Conservation (phyloP, 2,888 invertebrate species). For the Folsomia candida region DNA sequence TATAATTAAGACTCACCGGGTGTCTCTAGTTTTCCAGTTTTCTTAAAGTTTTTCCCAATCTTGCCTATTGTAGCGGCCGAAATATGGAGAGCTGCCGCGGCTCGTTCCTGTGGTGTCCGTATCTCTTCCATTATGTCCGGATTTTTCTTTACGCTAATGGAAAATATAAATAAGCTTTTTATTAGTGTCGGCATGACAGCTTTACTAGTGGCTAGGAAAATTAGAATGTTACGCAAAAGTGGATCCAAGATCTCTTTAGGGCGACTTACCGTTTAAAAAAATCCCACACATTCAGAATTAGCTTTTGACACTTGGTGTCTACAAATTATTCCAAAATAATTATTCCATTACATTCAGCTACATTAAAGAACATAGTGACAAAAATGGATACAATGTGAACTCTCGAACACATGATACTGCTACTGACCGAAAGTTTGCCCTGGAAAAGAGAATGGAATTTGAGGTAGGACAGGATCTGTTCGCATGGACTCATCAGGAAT, state of each 20-base stretch:
- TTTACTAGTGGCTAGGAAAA: too few relatives aligned
- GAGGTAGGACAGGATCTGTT: conserved; percentile 24
- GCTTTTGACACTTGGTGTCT: conserved; percentile 47
- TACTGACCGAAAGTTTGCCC: conserved; percentile 50
- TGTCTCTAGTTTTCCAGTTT: conserved; percentile 43
- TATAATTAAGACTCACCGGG: too few relatives aligned
- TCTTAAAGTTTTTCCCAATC: conserved; percentile 43
- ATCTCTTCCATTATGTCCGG: conserved; percentile 41
- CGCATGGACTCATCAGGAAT: too few relatives aligned
- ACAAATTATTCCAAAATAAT: too few relatives aligned
- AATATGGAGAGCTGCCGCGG: conserved; percentile 45
- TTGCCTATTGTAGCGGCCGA: conserved; percentile 46
- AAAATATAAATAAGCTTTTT: too few relatives aligned
- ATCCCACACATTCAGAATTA: conserved; percentile 49
- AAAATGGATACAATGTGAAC: too few relatives aligned
- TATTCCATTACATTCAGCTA: too few relatives aligned
- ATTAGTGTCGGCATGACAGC: too few relatives aligned
- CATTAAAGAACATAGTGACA: too few relatives aligned
- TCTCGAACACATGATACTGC: too few relatives aligned
- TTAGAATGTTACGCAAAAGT: too few relatives aligned
- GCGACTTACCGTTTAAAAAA: conserved; percentile 49
- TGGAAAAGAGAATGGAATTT: conserved; percentile 46
- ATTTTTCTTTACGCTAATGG: conserved; percentile 45
- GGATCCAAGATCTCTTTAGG: too few relatives aligned
- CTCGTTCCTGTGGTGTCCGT: conserved; percentile 45